Evolutionary conservation across 2,888 invertebrate genomes (phyloP).

Genomic region (Phasia obesa): DNA sequence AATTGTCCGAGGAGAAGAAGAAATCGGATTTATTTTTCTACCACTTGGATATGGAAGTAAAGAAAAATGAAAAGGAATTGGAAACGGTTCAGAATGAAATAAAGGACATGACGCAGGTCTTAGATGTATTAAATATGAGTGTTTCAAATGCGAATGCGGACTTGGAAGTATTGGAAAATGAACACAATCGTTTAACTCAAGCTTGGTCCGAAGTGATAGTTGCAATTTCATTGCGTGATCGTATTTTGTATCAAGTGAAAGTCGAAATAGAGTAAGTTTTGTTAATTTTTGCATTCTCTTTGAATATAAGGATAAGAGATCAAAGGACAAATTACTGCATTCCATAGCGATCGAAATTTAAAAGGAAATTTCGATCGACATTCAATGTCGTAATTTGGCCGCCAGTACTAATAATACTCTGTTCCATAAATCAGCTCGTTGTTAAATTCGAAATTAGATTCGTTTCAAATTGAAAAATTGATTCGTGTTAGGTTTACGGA

Average conservation of each 20-base stretch:
- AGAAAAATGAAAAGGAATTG: conserved; percentile 87
- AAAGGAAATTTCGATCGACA: no score
- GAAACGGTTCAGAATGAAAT: conserved; percentile 85
- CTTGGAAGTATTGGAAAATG: conserved; percentile 87
- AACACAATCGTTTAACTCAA: conserved; percentile 87
- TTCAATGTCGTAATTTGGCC: no score
- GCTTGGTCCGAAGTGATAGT: conserved; percentile 90
- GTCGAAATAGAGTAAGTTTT: conserved; percentile 85
- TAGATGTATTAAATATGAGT: conserved; percentile 84
- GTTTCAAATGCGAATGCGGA: conserved; percentile 89
- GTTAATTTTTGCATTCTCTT: no score
- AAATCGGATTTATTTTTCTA: conserved; percentile 86
- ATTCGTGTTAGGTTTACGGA: no score
- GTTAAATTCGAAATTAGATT: no score
- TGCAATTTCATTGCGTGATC: conserved; percentile 88
- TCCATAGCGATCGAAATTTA: no score
- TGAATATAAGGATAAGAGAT: no score
- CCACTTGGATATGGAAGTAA: conserved; percentile 87
- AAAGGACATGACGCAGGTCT: conserved; percentile 86
- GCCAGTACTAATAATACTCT: no score
- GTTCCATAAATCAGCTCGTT: no score
- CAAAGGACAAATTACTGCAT: no score
- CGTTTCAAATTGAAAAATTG: no score
- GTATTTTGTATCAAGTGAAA: conserved; percentile 85
- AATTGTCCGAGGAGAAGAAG: conserved; percentile 80